Evolutionary conservation across 2,113 vertebrate species (phyloP), one percentile per base, ranked within the genome.

Genomic region (Apeltes quadracus): DNA sequence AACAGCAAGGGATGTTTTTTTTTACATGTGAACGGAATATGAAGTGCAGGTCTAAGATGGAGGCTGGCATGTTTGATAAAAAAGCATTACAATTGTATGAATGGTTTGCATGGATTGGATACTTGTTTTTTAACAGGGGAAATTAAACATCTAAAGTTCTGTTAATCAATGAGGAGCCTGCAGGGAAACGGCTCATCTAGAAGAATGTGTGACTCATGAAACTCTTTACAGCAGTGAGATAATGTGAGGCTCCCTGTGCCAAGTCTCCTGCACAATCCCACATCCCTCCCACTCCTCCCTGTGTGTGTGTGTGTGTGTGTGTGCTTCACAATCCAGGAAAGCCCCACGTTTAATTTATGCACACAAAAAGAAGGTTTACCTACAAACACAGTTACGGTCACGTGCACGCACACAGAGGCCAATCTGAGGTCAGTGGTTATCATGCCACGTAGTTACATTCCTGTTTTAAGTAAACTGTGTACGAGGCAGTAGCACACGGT

Each of bases 401-500:
- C 69, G 71, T 68, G 75, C 81, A 66, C 62, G 34, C 76, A 51
- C 81, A 72, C 76, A 54, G 51, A 61, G 53, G 64, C 44, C 73
- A 61, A 74, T 9, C 80, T 66, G 79, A 87, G 89, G 82, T 83
- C 81, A 71, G 76, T 11, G 38, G 84, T 79, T 78, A 83, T 82
- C 86, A 72, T 82, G 82, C 78, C 81, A 84, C 83, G 12, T 84
- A 81, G 88, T 90, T 90, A 90, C 89, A 91, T 92, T 93, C 90
- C 91, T 11, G n/a, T 75, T 71, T 92, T 92, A 92, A 94, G 90
- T 91, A 92, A 91, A 93, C 70, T 87, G 91, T 90, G 91, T 91
- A 91, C 88, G 91, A 93, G 91, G 92, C 93, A 93, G 91, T 86
- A 78, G 74, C 76, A 79, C 84, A 93, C 82, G 85, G 71, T 89